phyloP scores from a whole-genome alignment of 2,113 vertebrate genomes.

The Monopterus albus region DNA sequence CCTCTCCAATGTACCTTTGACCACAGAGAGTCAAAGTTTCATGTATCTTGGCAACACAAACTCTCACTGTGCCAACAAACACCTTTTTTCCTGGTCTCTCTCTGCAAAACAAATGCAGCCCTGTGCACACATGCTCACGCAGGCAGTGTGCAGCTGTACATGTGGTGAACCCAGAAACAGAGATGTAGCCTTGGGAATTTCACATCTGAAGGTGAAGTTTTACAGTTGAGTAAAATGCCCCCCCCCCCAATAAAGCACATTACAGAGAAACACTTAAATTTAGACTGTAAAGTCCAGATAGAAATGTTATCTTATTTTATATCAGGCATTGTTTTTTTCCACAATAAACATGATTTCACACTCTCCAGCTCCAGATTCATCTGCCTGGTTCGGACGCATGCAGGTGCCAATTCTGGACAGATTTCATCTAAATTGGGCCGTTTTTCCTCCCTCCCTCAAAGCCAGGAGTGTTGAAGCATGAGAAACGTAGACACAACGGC shows the following conservation, averaged over 20 bases:
- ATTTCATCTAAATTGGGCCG: too few species aligned
- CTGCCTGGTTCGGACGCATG: neutral
- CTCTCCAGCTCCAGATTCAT: neutral
- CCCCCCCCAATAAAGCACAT: too few species aligned
- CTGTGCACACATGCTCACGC: neutral
- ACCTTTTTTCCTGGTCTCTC: neutral
- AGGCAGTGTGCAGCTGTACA: neutral
- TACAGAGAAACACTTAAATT: too few species aligned
- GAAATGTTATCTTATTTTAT: too few species aligned
- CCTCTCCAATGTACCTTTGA: conserved; percentile 11
- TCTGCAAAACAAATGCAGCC: neutral
- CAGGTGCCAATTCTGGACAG: too few species aligned
- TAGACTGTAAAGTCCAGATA: too few species aligned
- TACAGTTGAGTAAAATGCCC: conserved; percentile 38
- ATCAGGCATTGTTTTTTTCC: too few species aligned
- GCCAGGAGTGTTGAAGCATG: conserved; percentile 38
- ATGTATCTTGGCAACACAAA: conserved; percentile 19
- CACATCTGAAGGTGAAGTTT: conserved; percentile 50
- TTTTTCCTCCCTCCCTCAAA: neutral
- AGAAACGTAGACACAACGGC: neutral
- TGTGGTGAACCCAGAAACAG: conserved; percentile 21
- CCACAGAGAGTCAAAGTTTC: neutral
- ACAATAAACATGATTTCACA: neutral
- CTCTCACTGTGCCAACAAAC: neutral
- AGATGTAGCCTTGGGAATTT: conserved; percentile 55